phyloP scores from a whole-genome alignment of 2,888 invertebrate genomes.

The Hyalella azteca region DNA sequence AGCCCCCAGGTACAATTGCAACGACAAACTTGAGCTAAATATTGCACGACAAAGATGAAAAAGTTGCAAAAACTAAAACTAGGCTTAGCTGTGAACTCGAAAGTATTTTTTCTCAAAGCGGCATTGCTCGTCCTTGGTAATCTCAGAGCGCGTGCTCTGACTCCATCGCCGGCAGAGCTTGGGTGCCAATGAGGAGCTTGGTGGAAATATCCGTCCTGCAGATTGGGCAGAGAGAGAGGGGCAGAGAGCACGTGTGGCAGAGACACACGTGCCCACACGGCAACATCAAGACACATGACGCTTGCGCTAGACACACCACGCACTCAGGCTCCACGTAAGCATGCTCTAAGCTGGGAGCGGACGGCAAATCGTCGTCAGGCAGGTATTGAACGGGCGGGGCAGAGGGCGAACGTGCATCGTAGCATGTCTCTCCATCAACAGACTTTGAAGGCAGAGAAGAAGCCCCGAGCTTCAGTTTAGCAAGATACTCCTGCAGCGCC shows the following conservation, averaged over 20 bases:
- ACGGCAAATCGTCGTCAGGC: slow-evolving; percentile 37
- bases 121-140: slow-evolving; percentile 63
- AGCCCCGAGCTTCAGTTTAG: slow-evolving; percentile 43
- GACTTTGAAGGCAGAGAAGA: slow-evolving; percentile 38
- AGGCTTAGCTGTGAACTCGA: neutral
- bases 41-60: neutral
- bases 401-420: slow-evolving; percentile 35
- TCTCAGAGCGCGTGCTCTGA: slow-evolving; percentile 65
- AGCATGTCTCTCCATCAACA: neutral
- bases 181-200: slow-evolving; percentile 60
- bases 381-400: slow-evolving; percentile 1
- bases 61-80: too few species aligned
- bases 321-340: slow-evolving; percentile 54
- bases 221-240: slow-evolving; percentile 47
- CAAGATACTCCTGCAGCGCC: slow-evolving; percentile 50
- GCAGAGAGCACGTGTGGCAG: slow-evolving; percentile 46
- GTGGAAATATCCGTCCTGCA: slow-evolving; percentile 44
- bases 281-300: slow-evolving; percentile 47
- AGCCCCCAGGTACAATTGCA: neutral
- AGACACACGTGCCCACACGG: slow-evolving; percentile 57
- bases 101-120: neutral
- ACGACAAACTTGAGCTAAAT: neutral
- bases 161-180: slow-evolving; percentile 63
- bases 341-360: slow-evolving; percentile 45
- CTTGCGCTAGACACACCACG: slow-evolving; percentile 49